Evolutionary conservation across 2,797 vertebrate species (phyloP).

Genomic region (Adrianichthys oophorus): DNA sequence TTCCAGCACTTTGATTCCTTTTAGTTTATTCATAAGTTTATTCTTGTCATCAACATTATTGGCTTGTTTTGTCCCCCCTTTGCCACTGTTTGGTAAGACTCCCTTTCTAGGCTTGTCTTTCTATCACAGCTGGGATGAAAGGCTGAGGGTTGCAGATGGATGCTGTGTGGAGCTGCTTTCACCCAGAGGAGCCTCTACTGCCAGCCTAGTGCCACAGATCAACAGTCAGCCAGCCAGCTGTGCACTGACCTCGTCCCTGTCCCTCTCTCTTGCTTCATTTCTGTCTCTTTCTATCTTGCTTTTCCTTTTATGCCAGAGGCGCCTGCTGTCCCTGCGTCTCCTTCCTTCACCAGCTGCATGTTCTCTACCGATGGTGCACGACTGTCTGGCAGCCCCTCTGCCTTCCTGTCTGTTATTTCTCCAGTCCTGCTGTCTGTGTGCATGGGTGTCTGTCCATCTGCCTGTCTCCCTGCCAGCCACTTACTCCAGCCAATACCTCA

Average conservation of each 20-base stretch:
- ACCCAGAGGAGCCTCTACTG: conserved; percentile 70
- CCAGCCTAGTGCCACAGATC: conserved; percentile 77
- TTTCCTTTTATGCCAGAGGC: conserved; percentile 64
- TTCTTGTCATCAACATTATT: conserved; percentile 13
- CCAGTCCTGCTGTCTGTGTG: conserved; percentile 52
- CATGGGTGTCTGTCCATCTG: conserved; percentile 61
- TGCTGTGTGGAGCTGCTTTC: conserved; percentile 51
- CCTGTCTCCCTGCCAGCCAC: conserved; percentile 70
- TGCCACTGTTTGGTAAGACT: conserved; percentile 31
- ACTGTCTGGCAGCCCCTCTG: conserved; percentile 65
- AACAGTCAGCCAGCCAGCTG: conserved; percentile 76
- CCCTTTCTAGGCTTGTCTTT: conserved; percentile 35
- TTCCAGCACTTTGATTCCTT: background rate
- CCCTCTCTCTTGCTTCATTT: conserved; percentile 44
- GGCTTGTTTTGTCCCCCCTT: conserved; percentile 27
- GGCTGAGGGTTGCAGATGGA: conserved; percentile 43
- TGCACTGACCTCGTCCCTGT: conserved; percentile 70
- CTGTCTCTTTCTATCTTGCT: conserved; percentile 54
- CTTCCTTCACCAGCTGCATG: conserved; percentile 70
- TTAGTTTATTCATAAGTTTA: background rate
- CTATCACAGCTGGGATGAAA: conserved; percentile 48
- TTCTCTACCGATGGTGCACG: conserved; percentile 69
- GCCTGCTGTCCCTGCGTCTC: conserved; percentile 72
- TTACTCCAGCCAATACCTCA: conserved; percentile 60
- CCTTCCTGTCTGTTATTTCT: conserved; percentile 41